These are phyloP conservation scores for Synanthedon formicaeformis DNA, from an alignment of 2,888 invertebrate species.

Conservation along the genomic window DNA sequence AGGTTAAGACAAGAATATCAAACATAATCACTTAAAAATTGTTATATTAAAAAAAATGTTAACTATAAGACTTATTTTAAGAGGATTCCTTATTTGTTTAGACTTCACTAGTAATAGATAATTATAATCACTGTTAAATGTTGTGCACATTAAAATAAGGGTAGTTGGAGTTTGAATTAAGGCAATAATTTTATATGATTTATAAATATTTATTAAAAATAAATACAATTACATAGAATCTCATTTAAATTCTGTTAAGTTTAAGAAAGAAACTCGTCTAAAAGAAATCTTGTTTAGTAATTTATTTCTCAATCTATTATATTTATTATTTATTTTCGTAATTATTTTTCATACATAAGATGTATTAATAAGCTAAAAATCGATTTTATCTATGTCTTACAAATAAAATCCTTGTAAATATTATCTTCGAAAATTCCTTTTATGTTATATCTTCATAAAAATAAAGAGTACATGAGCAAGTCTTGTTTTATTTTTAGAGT, in stretches of 20 bases:
- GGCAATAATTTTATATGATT: slow-evolving; percentile 51
- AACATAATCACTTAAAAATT: slow-evolving; percentile 52
- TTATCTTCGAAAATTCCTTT: slow-evolving; percentile 51
- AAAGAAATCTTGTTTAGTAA: too few relatives aligned
- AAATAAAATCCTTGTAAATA: slow-evolving; percentile 54
- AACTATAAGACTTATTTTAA: slow-evolving; percentile 11
- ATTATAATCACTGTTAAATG: slow-evolving; percentile 70
- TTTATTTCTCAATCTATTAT: too few relatives aligned
- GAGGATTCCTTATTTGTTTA: slow-evolving; percentile 46
- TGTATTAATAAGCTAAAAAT: slow-evolving; percentile 4
- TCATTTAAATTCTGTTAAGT: neutral
- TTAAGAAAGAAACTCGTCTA: too few relatives aligned
- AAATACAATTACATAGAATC: neutral
- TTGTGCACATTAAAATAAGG: slow-evolving; percentile 61
- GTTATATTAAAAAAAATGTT: slow-evolving; percentile 18
- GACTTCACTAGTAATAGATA: slow-evolving; percentile 50
- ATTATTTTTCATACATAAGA: too few relatives aligned
- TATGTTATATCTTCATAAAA: slow-evolving; percentile 69
- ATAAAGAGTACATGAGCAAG: slow-evolving; percentile 22
- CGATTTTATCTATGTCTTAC: slow-evolving; percentile 39
- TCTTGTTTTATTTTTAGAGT: slow-evolving; percentile 12
- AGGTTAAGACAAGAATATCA: slow-evolving; percentile 56
- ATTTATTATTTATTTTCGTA: too few relatives aligned
- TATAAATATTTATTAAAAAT: neutral
- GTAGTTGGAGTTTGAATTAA: slow-evolving; percentile 50